A percentile compares a stretch with the other conserved stretches of the same genome.
These are phyloP conservation scores for Coenonympha glycerion DNA, from an alignment of 2,888 invertebrate genomes.

Conservation along the genomic window DNA sequence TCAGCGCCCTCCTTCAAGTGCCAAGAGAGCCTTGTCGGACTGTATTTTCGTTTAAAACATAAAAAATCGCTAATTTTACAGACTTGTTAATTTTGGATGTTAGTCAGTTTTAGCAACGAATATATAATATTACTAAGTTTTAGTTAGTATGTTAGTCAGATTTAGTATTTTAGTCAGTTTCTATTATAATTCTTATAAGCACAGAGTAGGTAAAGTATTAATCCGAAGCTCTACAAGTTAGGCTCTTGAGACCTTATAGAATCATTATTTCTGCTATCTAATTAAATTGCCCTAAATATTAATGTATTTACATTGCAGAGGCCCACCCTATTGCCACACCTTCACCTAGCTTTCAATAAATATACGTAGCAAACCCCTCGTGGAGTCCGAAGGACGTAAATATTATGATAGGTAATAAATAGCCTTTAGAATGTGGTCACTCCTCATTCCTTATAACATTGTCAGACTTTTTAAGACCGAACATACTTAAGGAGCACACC, in stretches of 20 bases:
- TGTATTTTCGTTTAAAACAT: no score
- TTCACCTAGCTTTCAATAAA: not conserved
- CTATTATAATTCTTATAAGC: not conserved
- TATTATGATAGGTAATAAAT: not conserved
- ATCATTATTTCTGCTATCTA: not conserved
- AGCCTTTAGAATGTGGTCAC: no score
- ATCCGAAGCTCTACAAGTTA: conserved; percentile 7
- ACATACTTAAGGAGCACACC: no score
- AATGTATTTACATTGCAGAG: not conserved
- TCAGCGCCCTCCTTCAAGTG: no score
- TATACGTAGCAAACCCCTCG: not conserved
- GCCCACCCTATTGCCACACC: not conserved
- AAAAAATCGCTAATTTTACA: no score
- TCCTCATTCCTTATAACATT: not conserved
- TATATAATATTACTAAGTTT: no score
- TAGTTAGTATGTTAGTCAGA: no score
- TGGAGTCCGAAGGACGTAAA: not conserved
- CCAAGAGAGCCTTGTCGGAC: no score
- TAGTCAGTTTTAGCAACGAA: no score
- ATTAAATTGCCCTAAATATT: conserved; percentile 1
- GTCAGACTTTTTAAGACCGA: not conserved
- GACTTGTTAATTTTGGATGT: no score
- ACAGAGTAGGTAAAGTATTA: not conserved
- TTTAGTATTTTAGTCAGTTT: no score
- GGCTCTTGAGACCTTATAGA: not conserved